Evolutionary conservation across 2,797 vertebrate genomes (phyloP).

Genomic region (Ctenopoma kingsleyae): DNA sequence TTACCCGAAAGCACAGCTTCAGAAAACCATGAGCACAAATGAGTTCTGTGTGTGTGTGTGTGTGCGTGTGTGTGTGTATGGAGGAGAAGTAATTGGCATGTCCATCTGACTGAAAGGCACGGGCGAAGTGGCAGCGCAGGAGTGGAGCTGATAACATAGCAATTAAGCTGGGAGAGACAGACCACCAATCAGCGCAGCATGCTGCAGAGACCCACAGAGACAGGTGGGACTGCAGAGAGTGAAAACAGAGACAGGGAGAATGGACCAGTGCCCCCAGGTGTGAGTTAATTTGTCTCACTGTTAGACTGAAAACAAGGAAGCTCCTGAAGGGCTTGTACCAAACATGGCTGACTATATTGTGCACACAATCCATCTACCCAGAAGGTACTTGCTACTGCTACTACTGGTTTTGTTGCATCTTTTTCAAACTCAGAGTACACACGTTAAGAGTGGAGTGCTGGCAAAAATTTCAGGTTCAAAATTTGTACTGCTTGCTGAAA

Average conservation of each 20-base stretch:
- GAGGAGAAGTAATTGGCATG: conserved; percentile 75
- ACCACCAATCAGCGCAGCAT: conserved; percentile 58
- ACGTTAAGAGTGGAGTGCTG: conserved; percentile 7
- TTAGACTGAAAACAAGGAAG: conserved; percentile 50
- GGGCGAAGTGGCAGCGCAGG: conserved; percentile 59
- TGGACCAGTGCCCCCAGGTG: conserved; percentile 38
- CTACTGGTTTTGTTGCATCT: conserved; percentile 10
- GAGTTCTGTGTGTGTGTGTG: conserved; percentile 14
- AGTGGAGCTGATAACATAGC: conserved; percentile 73
- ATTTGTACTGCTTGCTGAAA: conserved; percentile 29
- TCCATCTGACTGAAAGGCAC: conserved; percentile 69
- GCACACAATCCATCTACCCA: conserved; percentile 17
- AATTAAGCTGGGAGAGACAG: conserved; percentile 73
- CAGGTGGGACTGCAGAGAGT: conserved; percentile 46
- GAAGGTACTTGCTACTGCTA: conserved; percentile 32
- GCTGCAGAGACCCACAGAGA: conserved; percentile 47
- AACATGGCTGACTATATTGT: conserved; percentile 29
- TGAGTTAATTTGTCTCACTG: conserved; percentile 61
- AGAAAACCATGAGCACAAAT: conserved; percentile 34
- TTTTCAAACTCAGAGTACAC: conserved; percentile 7
- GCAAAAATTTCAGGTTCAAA: conserved; percentile 7
- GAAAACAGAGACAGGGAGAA: conserved; percentile 28
- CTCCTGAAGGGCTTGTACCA: conserved; percentile 21
- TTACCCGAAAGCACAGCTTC: conserved; percentile 53
- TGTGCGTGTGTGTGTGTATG: conserved; percentile 15